These are phyloP conservation scores for Nothocercus nigrocapillus DNA, from an alignment of 2,113 vertebrate genomes.

Conservation along the genomic window DNA sequence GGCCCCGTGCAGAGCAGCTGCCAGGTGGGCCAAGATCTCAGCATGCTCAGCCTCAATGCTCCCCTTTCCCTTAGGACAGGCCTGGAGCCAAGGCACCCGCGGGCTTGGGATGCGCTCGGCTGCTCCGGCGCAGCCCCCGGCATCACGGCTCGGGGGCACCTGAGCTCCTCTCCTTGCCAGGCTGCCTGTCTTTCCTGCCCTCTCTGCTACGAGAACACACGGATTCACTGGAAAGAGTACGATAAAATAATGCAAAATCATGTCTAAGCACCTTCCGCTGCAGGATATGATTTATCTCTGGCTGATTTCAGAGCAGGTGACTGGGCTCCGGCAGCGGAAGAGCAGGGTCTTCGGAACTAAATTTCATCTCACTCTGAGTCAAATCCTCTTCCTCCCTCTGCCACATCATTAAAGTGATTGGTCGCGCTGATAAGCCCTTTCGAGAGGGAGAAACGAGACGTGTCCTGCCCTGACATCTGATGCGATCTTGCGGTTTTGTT, in stretches of 20 bases:
- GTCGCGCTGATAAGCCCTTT: conserved; percentile 39
- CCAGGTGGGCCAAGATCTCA: neutral
- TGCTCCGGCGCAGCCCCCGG: accelerated
- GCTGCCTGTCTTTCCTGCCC: neutral
- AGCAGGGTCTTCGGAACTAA: conserved; percentile 31
- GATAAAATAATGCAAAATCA: conserved; percentile 9
- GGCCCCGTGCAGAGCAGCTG: too few relatives aligned
- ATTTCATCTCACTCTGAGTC: conserved; percentile 66
- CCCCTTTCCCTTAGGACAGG: neutral
- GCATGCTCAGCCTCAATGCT: neutral
- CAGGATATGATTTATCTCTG: conserved; percentile 28
- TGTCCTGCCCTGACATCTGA: conserved; percentile 61
- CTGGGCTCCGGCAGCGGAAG: conserved; percentile 21
- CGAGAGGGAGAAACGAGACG: conserved; percentile 22
- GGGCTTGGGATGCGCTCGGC: accelerated
- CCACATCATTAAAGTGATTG: conserved; percentile 65
- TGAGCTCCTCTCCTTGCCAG: neutral
- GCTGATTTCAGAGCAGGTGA: conserved; percentile 46
- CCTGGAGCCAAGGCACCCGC: neutral
- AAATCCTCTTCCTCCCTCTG: conserved; percentile 57
- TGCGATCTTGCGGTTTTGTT: conserved; percentile 65
- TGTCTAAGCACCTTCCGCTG: conserved; percentile 58
- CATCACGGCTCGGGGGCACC: accelerated
- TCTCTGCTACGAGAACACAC: accelerated
- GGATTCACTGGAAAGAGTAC: neutral